These are phyloP conservation scores for Drosophila bocqueti DNA, from an alignment of 1,140 invertebrate species.

Conservation along the genomic window DNA sequence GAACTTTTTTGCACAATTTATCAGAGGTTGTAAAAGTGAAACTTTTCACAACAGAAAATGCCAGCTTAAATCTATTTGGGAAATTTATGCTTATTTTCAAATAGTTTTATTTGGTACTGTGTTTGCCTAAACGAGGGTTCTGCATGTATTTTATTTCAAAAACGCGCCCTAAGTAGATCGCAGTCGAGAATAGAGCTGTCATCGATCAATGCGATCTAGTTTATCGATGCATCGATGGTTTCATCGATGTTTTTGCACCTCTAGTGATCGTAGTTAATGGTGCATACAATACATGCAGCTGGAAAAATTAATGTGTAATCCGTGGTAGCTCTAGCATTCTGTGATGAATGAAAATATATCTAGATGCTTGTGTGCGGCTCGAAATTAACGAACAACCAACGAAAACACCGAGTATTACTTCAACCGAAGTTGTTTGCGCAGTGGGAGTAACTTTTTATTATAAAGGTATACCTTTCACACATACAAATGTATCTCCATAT, in stretches of 20 bases:
- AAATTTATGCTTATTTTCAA: no score
- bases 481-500: constrained; percentile 10
- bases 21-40: no score
- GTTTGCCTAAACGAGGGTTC: neutral
- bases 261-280: constrained; percentile 22
- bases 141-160: neutral
- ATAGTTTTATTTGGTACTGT: neutral
- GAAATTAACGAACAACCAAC: constrained; percentile 20
- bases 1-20: no score
- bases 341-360: constrained; percentile 33
- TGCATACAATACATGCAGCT: no score
- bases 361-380: constrained; percentile 1
- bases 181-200: neutral
- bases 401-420: constrained; percentile 25
- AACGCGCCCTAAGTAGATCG: neutral
- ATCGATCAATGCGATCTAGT: constrained; percentile 1
- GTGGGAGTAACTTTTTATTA: constrained; percentile 15
- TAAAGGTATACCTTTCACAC: constrained; percentile 33
- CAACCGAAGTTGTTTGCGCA: constrained; percentile 28
- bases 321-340: constrained; percentile 2
- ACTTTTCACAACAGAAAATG: no score
- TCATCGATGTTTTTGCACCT: no score
- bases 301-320: neutral
- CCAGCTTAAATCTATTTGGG: no score
- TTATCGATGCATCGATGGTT: neutral